Conservation (phyloP, 2,113 vertebrate genomes). For the Centropus bengalensis region DNA sequence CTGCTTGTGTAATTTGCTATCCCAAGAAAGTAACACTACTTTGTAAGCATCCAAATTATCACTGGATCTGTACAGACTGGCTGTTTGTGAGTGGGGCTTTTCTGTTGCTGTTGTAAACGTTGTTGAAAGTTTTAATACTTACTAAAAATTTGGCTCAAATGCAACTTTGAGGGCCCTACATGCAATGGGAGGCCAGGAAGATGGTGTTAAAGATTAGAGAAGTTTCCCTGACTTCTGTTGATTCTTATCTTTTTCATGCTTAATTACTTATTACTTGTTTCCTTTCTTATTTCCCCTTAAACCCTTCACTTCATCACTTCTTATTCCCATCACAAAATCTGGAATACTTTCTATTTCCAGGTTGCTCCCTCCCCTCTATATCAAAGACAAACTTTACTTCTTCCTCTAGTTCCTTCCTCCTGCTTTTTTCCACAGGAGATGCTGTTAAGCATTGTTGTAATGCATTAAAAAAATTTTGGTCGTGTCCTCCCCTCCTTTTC, state of each 20-base stretch:
- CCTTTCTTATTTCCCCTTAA: neutral
- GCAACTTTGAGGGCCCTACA: neutral
- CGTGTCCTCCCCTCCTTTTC: neutral
- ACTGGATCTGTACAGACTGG: neutral
- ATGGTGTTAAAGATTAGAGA: neutral
- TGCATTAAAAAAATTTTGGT: neutral
- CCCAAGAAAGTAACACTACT: neutral
- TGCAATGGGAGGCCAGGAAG: neutral
- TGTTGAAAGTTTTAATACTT: neutral
- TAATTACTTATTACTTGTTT: neutral
- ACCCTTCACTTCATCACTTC: neutral
- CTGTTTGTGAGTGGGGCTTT: neutral
- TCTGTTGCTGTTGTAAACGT: fast-evolving
- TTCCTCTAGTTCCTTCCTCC: neutral
- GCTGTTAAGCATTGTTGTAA: neutral
- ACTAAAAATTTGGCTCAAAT: neutral
- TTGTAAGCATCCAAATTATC: neutral
- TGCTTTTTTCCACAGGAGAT: neutral
- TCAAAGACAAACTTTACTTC: neutral
- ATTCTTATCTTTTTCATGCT: neutral
- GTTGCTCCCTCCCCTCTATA: neutral
- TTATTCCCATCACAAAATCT: neutral
- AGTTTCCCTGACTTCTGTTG: neutral
- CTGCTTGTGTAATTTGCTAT: neutral
- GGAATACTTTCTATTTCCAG: neutral